Evolutionary conservation across 1,140 invertebrate genomes (phyloP).

Genomic region (Galleria mellonella): DNA sequence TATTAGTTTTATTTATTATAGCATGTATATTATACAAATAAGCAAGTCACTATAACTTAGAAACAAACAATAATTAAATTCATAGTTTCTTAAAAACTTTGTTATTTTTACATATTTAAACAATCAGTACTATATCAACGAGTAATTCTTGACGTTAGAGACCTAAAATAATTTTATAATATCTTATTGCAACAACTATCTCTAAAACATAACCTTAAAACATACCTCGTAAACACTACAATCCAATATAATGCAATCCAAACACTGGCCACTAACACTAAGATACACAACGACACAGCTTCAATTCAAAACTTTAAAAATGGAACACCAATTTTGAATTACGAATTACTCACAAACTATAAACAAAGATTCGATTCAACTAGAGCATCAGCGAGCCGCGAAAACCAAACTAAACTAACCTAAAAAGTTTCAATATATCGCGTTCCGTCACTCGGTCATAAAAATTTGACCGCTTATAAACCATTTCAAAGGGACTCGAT

Average conservation of each 20-base stretch:
- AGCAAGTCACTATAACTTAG: too few species aligned
- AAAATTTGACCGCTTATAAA: constrained; percentile 62
- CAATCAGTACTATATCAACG: too few species aligned
- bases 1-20: too few species aligned
- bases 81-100: too few species aligned
- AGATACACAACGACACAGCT: constrained; percentile 9
- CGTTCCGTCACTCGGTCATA: constrained; percentile 37
- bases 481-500: constrained; percentile 44
- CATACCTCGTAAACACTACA: neutral
- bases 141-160: too few species aligned
- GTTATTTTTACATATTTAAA: too few species aligned
- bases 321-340: constrained; percentile 18
- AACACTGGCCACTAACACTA: constrained; percentile 5
- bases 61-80: too few species aligned
- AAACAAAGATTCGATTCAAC: constrained; percentile 24
- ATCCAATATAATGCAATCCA: constrained; percentile 16
- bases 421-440: constrained; percentile 27
- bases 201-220: constrained; percentile 9
- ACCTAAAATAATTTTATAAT: too few species aligned
- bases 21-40: too few species aligned
- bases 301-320: constrained; percentile 12
- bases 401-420: constrained; percentile 46
- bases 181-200: neutral
- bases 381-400: constrained; percentile 28
- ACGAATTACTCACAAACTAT: constrained; percentile 21